Evolutionary conservation across 2,888 invertebrate genomes (phyloP).

Genomic region (Epiblema foenella): DNA sequence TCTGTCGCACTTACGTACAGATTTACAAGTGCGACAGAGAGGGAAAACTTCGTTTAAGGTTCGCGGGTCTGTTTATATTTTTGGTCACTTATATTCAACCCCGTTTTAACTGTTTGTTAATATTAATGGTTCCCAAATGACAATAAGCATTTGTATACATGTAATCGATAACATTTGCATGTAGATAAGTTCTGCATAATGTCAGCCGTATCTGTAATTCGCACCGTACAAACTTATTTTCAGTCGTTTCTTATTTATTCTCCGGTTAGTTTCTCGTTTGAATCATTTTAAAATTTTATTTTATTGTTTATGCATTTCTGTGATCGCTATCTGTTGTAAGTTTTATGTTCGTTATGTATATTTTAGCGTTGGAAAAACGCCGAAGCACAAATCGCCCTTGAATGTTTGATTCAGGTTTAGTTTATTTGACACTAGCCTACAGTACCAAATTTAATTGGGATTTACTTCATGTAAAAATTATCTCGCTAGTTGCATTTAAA

Average conservation of each 20-base stretch:
- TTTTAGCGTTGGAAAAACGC: slow-evolving; percentile 58
- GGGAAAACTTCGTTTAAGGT: too few relatives aligned
- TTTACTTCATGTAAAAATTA: slow-evolving; percentile 27
- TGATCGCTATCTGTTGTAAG: slow-evolving; percentile 74
- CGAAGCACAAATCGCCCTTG: slow-evolving; percentile 66
- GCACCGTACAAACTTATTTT: slow-evolving; percentile 63
- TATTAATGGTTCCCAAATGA: slow-evolving; percentile 68
- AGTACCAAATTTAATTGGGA: slow-evolving; percentile 9
- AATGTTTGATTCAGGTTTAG: not conserved
- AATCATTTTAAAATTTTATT: slow-evolving; percentile 66
- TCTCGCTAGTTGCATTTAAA: slow-evolving; percentile 43
- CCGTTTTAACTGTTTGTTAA: slow-evolving; percentile 18
- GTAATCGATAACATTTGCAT: slow-evolving; percentile 57
- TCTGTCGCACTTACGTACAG: too few relatives aligned
- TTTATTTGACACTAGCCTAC: slow-evolving; percentile 7
- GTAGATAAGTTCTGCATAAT: slow-evolving; percentile 61
- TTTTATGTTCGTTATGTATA: slow-evolving; percentile 57
- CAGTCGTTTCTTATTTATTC: slow-evolving; percentile 61
- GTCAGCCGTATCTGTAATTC: slow-evolving; percentile 46
- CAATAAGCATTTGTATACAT: slow-evolving; percentile 77
- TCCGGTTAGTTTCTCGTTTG: slow-evolving; percentile 56
- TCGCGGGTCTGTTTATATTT: not conserved
- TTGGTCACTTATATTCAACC: not conserved
- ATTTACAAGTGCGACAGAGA: too few relatives aligned
- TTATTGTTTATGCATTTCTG: slow-evolving; percentile 79